Conservation (phyloP, 2,888 invertebrate species). For the Caenorhabditis becei region DNA sequence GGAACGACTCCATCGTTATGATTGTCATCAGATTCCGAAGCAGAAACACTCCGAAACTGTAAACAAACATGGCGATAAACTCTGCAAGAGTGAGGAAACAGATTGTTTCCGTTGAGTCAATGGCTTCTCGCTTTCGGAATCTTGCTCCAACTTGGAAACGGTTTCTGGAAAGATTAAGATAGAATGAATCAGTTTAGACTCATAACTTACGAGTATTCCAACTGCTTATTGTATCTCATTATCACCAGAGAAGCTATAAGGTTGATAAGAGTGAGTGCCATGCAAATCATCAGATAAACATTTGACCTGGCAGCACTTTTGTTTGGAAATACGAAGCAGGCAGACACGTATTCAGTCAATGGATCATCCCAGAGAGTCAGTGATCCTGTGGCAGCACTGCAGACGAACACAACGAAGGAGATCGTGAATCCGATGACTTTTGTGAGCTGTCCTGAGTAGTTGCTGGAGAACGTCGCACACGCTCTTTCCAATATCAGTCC, state of each 20-base stretch:
- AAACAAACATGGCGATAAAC: constrained; percentile 30
- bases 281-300: constrained; percentile 13
- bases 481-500: constrained; percentile 29
- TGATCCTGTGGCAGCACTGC: constrained; percentile 15
- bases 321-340: constrained; percentile 25
- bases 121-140: constrained; percentile 36
- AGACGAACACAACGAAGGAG: not conserved
- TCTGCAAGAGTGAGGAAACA: constrained; percentile 31
- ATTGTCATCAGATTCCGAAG: constrained; percentile 4
- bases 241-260: constrained; percentile 10
- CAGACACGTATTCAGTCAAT: constrained; percentile 1
- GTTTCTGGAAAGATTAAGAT: constrained; percentile 9
- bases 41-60: constrained; percentile 9
- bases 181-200: not conserved
- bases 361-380: constrained; percentile 33
- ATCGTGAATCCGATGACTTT: not conserved
- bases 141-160: constrained; percentile 26
- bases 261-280: constrained; percentile 16
- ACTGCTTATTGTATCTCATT: constrained; percentile 29
- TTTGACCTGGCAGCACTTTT: not conserved
- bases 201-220: constrained; percentile 43
- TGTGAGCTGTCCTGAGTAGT: not conserved
- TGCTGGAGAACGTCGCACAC: constrained; percentile 19
- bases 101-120: constrained; percentile 38
- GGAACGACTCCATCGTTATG: not conserved